Percentiles rank a stretch among this genome's conserved stretches.
phyloP scores from a whole-genome alignment of 53 echinoderm and acorn worm genomes.

The Pentamera pediparva region DNA sequence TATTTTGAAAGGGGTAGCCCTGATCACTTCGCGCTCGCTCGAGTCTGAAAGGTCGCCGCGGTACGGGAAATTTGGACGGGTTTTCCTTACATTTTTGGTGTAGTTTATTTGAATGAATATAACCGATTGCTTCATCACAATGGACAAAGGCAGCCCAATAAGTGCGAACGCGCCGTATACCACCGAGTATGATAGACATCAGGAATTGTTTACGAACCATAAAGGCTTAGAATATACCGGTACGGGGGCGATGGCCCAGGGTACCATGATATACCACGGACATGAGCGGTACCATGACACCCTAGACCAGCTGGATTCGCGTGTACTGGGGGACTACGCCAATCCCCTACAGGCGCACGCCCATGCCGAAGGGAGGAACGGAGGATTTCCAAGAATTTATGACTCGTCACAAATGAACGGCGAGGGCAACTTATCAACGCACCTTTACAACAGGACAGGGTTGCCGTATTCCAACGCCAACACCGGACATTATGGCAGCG shows the following conservation, averaged over 20 bases:
- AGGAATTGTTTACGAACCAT: slow-evolving; percentile 62
- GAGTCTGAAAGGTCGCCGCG: neutral
- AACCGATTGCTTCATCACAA: slow-evolving; percentile 29
- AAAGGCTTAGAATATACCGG: slow-evolving; percentile 71
- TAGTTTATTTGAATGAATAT: slow-evolving; percentile 30
- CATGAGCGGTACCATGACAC: slow-evolving; percentile 59
- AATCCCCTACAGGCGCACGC: slow-evolving; percentile 26
- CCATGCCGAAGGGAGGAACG: slow-evolving; percentile 8
- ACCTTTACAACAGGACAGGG: slow-evolving; percentile 22
- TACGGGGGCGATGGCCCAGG: slow-evolving; percentile 55
- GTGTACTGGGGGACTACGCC: neutral
- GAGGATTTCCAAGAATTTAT: slow-evolving; percentile 16
- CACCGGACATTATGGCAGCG: slow-evolving; percentile 27
- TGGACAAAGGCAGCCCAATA: slow-evolving; percentile 36
- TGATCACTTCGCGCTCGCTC: neutral
- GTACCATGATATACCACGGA: slow-evolving; percentile 60
- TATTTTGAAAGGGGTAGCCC: neutral
- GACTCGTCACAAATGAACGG: neutral
- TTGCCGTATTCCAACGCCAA: slow-evolving; percentile 16
- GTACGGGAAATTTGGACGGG: neutral
- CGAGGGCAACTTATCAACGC: slow-evolving; percentile 17
- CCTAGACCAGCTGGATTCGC: slow-evolving; percentile 39
- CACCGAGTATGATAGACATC: slow-evolving; percentile 61
- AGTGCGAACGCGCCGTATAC: slow-evolving; percentile 25
- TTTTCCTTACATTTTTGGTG: too few species aligned